Conservation (phyloP, 2,888 invertebrate genomes). For the Drosophila maculinotata region DNA sequence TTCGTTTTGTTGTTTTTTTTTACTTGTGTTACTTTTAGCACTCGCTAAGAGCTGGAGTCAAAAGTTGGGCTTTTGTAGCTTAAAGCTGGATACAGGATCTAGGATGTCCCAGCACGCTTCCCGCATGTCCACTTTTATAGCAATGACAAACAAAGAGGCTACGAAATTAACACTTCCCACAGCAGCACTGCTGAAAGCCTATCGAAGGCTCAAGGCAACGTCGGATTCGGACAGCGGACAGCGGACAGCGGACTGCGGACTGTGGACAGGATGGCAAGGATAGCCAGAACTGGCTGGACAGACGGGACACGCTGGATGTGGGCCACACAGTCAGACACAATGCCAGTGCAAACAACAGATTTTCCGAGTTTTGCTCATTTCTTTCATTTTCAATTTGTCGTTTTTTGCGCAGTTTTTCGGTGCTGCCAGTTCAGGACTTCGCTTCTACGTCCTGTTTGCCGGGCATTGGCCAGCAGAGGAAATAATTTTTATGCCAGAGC, state of each 20-base stretch:
- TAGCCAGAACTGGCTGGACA: conserved; percentile 5
- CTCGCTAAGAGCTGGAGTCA: conserved; percentile 35
- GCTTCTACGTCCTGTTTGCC: conserved; percentile 45
- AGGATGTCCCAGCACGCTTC: no score
- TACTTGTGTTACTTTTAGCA: background rate
- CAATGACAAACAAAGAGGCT: conserved; percentile 70
- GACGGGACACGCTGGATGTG: conserved; percentile 20
- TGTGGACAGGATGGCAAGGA: conserved; percentile 10
- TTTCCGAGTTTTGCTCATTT: conserved; percentile 65
- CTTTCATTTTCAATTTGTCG: conserved; percentile 65
- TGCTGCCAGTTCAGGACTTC: background rate
- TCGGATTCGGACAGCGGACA: conserved; percentile 35
- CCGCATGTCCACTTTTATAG: conserved; percentile 10
- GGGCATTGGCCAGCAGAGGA: conserved; percentile 67
- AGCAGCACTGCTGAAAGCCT: conserved; percentile 54
- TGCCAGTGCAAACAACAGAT: conserved; percentile 66
- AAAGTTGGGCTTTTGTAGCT: conserved; percentile 36
- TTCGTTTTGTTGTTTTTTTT: conserved; percentile 6
- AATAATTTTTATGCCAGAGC: conserved; percentile 65
- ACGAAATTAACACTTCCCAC: conserved; percentile 76
- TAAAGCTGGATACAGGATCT: conserved; percentile 11
- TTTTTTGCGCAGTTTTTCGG: conserved; percentile 59
- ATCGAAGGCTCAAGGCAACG: conserved; percentile 72
- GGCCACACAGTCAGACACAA: conserved; percentile 44
- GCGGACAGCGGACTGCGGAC: conserved; percentile 14